phyloP scores from a whole-genome alignment of 2,113 vertebrate species.

The Myrmecobius fasciatus region DNA sequence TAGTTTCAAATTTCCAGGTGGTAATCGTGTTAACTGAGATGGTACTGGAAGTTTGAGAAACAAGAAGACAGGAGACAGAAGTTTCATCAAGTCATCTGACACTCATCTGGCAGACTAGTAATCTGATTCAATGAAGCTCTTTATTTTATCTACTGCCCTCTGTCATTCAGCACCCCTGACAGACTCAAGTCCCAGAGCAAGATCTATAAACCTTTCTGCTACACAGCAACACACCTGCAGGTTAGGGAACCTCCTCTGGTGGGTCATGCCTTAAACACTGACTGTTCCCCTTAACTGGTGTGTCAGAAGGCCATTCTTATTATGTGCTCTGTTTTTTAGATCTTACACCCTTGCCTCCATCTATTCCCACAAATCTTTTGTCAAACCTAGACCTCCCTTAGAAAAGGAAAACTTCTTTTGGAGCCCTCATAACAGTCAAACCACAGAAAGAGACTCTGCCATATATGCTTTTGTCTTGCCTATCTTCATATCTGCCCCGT shows the following conservation, averaged over 20 bases:
- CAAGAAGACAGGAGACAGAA: not conserved
- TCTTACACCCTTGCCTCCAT: not conserved
- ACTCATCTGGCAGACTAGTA: not conserved
- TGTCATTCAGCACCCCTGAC: not conserved
- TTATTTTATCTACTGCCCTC: not conserved
- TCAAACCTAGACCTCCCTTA: not conserved
- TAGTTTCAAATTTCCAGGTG: not conserved
- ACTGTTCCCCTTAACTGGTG: not conserved
- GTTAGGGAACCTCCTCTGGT: not conserved
- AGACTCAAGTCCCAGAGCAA: not conserved
- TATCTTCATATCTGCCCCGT: not conserved
- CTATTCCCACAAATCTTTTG: not conserved
- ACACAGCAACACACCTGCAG: not conserved
- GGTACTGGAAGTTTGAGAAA: not conserved
- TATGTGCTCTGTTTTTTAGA: not conserved
- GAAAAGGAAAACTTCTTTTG: not conserved
- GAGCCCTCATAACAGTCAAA: not conserved
- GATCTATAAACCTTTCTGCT: not conserved
- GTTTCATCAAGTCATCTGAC: slow-evolving; percentile 5
- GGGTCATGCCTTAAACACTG: not conserved
- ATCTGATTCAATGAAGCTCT: not conserved
- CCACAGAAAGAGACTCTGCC: not conserved
- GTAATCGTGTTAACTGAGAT: slow-evolving; percentile 10
- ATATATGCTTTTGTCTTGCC: not conserved
- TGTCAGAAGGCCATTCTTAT: not conserved